Evolutionary conservation across 2,113 vertebrate species (phyloP), one percentile per base, ranked within the genome.

Genomic region (Rhodinocichla rosea): DNA sequence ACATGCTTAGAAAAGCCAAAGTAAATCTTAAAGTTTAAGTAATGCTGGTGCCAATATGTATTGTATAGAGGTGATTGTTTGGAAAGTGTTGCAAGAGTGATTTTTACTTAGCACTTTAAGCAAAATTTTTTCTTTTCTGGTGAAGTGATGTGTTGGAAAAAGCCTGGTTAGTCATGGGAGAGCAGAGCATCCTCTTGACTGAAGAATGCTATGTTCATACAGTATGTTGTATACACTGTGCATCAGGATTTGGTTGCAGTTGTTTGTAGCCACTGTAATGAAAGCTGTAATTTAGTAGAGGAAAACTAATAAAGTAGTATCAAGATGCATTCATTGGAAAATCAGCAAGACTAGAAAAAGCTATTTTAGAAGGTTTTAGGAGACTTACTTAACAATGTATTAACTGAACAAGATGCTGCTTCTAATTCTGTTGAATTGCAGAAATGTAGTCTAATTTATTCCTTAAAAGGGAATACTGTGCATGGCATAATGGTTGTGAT

Each of bases 21-120:
- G 17, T 83, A 30, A 30, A 37, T 63, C 4, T 77, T 4, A 27
- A 85, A 42, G 26, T n/a, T 75, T 6, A 35, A 52, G 5, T 88
- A 56, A n/a, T 81, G 30, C 47, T 40, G 42, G 3, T 74, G 73
- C 16, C 30, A 35, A 45, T 33, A 6, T 32, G 17, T 49, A 15
- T 90, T 70, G 56, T 67, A 27, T 57, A 55, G 32, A 63, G 83
- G 9, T 45, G 23, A 11, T 90, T 37, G 32, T 70, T 90, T 40
- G 28, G 30, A 22, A 87, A 56, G 33, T 18, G 24, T 60, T 77
- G 32, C 6, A 35, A 56, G 55, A 63, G 21, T 50, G 45, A 56
- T 59, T 96, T 96, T 89, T 78, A 32, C 19, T 71, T 84, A 27
- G 19, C 11, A 17, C 59, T 93, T 83, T 56, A 37, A 64, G 13